Base-by-base conservation (phyloP, 2,113 vertebrate species). In the Corvus cornix region DNA sequence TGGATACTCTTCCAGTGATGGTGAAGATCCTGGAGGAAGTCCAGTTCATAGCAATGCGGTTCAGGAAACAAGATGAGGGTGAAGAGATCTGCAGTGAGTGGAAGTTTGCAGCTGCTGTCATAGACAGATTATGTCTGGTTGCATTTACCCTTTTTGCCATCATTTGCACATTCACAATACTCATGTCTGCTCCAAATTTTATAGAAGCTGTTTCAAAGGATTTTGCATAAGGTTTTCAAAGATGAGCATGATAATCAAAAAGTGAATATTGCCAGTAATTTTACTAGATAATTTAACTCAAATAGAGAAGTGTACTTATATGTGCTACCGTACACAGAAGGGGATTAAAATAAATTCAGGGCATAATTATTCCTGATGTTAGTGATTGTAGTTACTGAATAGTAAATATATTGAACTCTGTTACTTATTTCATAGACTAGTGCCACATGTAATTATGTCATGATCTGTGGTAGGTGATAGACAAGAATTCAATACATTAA, bases 161-260 rank as follows among this genome's bases (percentile, higher is more conserved):
- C 95, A 98, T 99, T 90, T 99, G 98, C 97, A 99, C 99, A 48
- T 98, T 99, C 93, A 98, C 98, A 81, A 99, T 99, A 92, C 97
- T 99, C 73, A 98, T 99, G 98, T 98, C 99, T 4, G 99, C 99
- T 52, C 99, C 98, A 37, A 99, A 99, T 95, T 99, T 99, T 95
- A 98, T 99, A 44, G 98, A 99, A 96, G 99, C 99, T 7, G 98
- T 99, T 92, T 98, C 98, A 51, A 99, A 99, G 95, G 98, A 99
- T 97, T 99, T 99, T 95, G 98, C 98, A 83, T 99, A 97, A 98
- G 7, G 11, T 48, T 90, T 87, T 89, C 43, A 33, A 73, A 80
- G 53, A 87, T 12, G 8, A 93, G 79, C 76, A 69, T 3, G 26
- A 55, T 66, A 62, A 86, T 70, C 39, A 92, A 62, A 35, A 88